Conservation (phyloP, 1,140 invertebrate genomes). For the Mylabris phalerata region DNA sequence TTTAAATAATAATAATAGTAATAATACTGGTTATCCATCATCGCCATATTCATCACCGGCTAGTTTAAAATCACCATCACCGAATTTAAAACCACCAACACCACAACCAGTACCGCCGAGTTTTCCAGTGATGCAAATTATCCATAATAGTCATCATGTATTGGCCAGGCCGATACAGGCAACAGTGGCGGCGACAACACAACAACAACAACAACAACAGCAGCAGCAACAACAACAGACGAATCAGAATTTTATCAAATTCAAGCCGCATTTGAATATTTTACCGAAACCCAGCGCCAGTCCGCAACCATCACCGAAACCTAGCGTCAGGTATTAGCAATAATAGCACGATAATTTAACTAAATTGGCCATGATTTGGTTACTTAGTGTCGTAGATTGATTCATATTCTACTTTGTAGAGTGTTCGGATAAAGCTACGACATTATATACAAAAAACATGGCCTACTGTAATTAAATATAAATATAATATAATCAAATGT, state of each 20-base stretch:
- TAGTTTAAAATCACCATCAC: constrained; percentile 39
- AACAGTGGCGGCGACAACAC: not conserved
- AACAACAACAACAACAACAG: not conserved
- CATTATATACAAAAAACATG: no score
- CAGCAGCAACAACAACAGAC: not conserved
- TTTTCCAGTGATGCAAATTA: constrained; percentile 40
- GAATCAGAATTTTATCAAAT: constrained; percentile 38
- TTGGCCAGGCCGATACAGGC: constrained; percentile 31
- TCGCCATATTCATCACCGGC: constrained; percentile 38
- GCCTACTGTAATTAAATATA: no score
- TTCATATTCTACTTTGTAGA: no score
- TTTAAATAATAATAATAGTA: no score
- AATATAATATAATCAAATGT: no score
- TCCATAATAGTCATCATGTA: constrained; percentile 34
- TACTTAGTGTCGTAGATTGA: no score
- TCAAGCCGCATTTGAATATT: constrained; percentile 42
- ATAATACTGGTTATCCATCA: constrained; percentile 26
- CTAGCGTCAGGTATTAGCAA: constrained; percentile 33
- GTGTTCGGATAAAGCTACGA: no score
- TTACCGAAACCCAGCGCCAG: constrained; percentile 40
- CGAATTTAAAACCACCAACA: constrained; percentile 36
- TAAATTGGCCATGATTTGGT: no score
- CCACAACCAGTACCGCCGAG: constrained; percentile 29
- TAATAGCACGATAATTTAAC: no score
- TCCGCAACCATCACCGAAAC: constrained; percentile 37